Conservation (phyloP, 2,888 invertebrate genomes). For the Callimorpha dominula region DNA sequence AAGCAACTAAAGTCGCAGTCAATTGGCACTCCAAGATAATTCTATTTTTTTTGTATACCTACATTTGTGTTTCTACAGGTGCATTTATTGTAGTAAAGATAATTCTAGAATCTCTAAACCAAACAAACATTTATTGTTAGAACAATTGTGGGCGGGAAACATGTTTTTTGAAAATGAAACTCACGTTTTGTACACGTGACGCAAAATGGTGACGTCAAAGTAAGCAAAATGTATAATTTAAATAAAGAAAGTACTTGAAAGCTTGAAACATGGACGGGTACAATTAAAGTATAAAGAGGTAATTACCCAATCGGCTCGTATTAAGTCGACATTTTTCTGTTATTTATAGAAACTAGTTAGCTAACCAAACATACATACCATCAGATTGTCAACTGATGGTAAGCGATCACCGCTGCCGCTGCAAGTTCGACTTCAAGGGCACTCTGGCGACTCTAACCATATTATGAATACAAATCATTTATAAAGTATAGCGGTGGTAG, state of each 20-base stretch:
- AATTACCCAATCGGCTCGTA: neutral
- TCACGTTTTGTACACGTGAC: neutral
- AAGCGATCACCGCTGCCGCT: no score
- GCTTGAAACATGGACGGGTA: neutral
- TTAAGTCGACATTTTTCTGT: no score
- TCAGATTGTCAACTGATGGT: no score
- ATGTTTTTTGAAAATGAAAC: neutral
- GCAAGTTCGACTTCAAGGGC: no score
- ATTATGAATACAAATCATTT: no score
- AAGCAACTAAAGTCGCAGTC: neutral
- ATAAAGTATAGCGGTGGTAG: no score
- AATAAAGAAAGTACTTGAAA: neutral
- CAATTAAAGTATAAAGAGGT: neutral
- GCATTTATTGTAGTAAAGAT: slow-evolving; percentile 1
- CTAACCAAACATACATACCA: no score
- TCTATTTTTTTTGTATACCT: neutral
- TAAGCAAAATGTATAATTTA: neutral
- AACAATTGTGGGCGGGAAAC: neutral
- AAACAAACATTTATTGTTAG: slow-evolving; percentile 5
- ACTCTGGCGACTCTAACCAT: no score
- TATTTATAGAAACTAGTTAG: no score
- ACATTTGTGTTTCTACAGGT: neutral
- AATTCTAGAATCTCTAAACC: no score
- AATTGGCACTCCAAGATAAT: neutral
- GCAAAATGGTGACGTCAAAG: neutral